phyloP scores from a whole-genome alignment of 2,113 vertebrate genomes.

The Setophaga kirtlandii region DNA sequence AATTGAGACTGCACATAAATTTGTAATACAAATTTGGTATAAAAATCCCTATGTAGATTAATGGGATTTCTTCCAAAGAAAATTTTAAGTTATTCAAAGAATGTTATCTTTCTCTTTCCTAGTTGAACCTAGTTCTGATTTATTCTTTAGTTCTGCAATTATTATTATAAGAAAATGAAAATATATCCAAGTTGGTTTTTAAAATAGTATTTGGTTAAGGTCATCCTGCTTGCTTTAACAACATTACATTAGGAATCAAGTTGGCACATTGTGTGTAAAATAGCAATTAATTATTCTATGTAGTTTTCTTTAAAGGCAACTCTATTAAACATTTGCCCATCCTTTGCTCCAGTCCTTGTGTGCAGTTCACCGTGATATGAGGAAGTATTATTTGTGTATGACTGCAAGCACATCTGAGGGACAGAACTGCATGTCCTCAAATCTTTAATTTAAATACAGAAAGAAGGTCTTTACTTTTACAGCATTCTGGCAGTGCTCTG shows the following conservation, averaged over 20 bases:
- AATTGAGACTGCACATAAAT: background rate
- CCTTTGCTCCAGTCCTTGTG: background rate
- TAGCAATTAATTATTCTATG: background rate
- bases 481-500: background rate
- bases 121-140: background rate
- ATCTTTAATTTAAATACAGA: background rate
- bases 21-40: background rate
- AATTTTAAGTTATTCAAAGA: background rate
- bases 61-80: background rate
- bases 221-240: background rate
- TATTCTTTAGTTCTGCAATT: background rate
- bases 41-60: background rate
- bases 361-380: background rate
- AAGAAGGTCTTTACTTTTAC: background rate
- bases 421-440: background rate
- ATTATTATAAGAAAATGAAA: background rate
- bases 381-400: background rate
- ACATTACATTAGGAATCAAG: background rate
- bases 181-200: background rate
- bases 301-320: background rate
- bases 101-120: background rate
- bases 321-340: background rate
- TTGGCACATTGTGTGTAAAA: background rate
- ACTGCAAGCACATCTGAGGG: background rate
- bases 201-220: background rate